These are phyloP conservation scores for Drosophila lacteicornis DNA, from an alignment of 1,140 invertebrate species.

Conservation along the genomic window DNA sequence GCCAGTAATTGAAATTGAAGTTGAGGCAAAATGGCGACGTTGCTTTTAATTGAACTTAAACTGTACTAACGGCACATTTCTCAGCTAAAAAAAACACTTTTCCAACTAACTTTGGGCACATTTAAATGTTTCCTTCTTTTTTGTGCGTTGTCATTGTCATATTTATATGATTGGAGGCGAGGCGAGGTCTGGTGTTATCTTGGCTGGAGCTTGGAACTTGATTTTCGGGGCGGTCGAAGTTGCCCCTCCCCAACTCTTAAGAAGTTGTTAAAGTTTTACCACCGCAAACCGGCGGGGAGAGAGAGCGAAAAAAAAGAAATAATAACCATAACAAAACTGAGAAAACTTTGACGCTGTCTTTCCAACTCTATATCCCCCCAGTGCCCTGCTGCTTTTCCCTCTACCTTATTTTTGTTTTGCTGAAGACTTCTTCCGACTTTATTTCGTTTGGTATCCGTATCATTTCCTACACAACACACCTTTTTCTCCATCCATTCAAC, in stretches of 20 bases:
- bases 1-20: constrained; percentile 67
- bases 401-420: constrained; percentile 24
- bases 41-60: constrained; percentile 75
- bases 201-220: constrained; percentile 57
- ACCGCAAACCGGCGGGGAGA: constrained; percentile 25
- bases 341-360: constrained; percentile 68
- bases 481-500: constrained; percentile 52
- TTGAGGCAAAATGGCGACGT: constrained; percentile 58
- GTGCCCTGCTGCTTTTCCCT: constrained; percentile 1
- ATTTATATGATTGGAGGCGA: constrained; percentile 55
- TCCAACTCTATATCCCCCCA: constrained; percentile 6
- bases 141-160: constrained; percentile 72
- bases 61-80: constrained; percentile 73
- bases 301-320: constrained; percentile 9
- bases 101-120: constrained; percentile 27
- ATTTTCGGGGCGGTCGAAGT: constrained; percentile 42
- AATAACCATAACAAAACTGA: constrained; percentile 56
- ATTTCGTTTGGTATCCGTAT: constrained; percentile 55
- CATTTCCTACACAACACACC: constrained; percentile 62
- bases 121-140: constrained; percentile 62
- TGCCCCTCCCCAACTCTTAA: constrained; percentile 46
- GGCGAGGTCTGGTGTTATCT: constrained; percentile 42
- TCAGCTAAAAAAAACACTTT: constrained; percentile 27
- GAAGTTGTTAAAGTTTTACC: constrained; percentile 76
- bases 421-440: constrained; percentile 72